Percentiles rank a stretch among this genome's conserved stretches.
These are phyloP conservation scores for Caenorhabditis sp. DNA, from an alignment of 2,888 invertebrate genomes.

Conservation along the genomic window DNA sequence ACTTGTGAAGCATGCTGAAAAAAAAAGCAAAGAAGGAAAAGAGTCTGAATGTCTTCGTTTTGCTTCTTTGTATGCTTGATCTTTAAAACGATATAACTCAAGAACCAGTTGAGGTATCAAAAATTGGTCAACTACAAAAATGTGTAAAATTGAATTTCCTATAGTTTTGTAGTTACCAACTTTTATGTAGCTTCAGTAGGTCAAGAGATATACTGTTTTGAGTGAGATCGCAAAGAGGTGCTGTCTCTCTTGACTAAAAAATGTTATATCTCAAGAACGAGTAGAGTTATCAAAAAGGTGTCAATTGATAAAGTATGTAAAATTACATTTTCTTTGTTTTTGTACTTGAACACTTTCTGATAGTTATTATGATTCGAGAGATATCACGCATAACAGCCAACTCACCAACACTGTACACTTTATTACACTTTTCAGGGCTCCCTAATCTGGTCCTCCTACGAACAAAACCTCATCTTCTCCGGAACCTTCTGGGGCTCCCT, in stretches of 20 bases:
- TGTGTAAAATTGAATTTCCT: background rate
- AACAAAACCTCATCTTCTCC: slow-evolving; percentile 76
- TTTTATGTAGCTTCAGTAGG: no score
- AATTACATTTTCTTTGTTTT: background rate
- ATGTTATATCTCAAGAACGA: background rate
- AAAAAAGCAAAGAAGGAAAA: no score
- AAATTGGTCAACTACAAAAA: background rate
- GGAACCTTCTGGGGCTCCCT: slow-evolving; percentile 78
- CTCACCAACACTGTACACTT: no score
- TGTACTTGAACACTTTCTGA: background rate
- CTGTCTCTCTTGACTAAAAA: no score
- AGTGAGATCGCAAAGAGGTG: no score
- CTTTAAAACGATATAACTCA: background rate
- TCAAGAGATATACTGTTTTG: no score
- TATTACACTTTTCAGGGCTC: slow-evolving; percentile 67
- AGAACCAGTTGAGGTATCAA: background rate
- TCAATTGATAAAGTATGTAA: no score
- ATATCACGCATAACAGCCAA: background rate
- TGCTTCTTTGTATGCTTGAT: background rate
- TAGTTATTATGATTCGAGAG: background rate
- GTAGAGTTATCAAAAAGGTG: background rate
- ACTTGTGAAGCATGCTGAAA: no score
- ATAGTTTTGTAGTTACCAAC: background rate
- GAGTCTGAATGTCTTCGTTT: no score
- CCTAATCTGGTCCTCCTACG: slow-evolving; percentile 71